A percentile compares a stretch with the other conserved stretches of the same genome.
Conservation (phyloP, 2,888 invertebrate species). For the Cheilosia soror region DNA sequence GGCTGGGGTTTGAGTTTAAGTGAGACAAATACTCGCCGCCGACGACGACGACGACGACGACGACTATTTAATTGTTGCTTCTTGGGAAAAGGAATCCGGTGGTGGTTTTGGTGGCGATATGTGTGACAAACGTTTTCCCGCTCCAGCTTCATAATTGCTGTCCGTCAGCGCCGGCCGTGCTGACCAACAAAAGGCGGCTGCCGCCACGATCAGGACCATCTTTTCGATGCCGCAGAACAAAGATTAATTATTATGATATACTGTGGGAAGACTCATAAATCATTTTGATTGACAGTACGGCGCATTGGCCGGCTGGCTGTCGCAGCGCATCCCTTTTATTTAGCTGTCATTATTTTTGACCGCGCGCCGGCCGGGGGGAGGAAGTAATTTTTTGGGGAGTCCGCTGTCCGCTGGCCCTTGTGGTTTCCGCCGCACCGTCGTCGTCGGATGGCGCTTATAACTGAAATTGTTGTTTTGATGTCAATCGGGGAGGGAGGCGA, state of each 20-base stretch:
- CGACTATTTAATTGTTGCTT: slow-evolving; percentile 63
- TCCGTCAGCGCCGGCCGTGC: slow-evolving; percentile 52
- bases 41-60: slow-evolving; percentile 22
- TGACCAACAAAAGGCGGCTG: slow-evolving; percentile 68
- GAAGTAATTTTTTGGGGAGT: slow-evolving; percentile 48
- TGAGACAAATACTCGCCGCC: slow-evolving; percentile 71
- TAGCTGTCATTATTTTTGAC: slow-evolving; percentile 61
- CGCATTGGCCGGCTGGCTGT: slow-evolving; percentile 71
- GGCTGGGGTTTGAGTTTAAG: slow-evolving; percentile 50
- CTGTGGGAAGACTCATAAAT: slow-evolving; percentile 83
- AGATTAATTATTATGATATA: slow-evolving; percentile 78
- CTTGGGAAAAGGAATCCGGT: slow-evolving; percentile 60
- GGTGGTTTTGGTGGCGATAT: slow-evolving; percentile 46
- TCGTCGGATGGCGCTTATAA: slow-evolving; percentile 54
- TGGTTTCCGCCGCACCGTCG: slow-evolving; percentile 18
- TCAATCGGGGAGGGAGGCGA: slow-evolving; percentile 9
- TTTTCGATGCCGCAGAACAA: slow-evolving; percentile 66
- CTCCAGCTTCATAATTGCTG: slow-evolving; percentile 57
- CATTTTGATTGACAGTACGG: slow-evolving; percentile 83
- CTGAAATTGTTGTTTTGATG: slow-evolving; percentile 50
- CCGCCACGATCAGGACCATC: slow-evolving; percentile 35
- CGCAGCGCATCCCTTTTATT: slow-evolving; percentile 72
- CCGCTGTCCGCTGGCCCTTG: slow-evolving; percentile 18
- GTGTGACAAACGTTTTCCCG: slow-evolving; percentile 68
- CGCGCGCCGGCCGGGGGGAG: slow-evolving; percentile 8